Percentiles rank a stretch among this genome's conserved stretches.
Evolutionary conservation across 92 coral and sea anemone species (phyloP).

Genomic region (Plumapathes pennacea): DNA sequence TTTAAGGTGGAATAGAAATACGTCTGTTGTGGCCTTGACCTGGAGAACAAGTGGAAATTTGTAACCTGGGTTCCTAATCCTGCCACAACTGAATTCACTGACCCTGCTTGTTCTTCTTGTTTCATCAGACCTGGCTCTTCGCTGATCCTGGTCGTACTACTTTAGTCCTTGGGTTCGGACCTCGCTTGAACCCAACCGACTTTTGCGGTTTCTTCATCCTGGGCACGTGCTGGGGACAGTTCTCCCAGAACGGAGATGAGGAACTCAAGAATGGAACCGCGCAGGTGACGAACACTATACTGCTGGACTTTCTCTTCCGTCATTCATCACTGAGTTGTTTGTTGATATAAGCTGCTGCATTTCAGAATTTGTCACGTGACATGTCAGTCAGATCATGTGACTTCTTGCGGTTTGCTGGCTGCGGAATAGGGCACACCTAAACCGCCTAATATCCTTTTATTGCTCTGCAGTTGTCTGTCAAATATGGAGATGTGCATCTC

Average conservation of each 20-base stretch:
- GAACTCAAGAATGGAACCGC: slow-evolving; percentile 27
- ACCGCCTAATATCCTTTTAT: too few relatives aligned
- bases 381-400: too few relatives aligned
- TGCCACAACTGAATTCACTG: too few relatives aligned
- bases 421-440: too few relatives aligned
- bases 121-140: slow-evolving; percentile 66
- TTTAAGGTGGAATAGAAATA: too few relatives aligned
- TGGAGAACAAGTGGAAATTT: too few relatives aligned
- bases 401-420: too few relatives aligned
- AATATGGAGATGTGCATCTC: slow-evolving; percentile 47
- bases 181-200: slow-evolving; percentile 51
- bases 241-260: slow-evolving; percentile 59
- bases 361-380: neutral
- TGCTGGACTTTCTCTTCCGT: neutral
- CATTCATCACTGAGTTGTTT: neutral
- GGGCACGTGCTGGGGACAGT: slow-evolving; percentile 86
- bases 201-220: slow-evolving; percentile 85
- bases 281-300: slow-evolving; percentile 10
- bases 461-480: slow-evolving; percentile 41
- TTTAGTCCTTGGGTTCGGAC: slow-evolving; percentile 74
- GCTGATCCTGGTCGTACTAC: slow-evolving; percentile 42
- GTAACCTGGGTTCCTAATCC: too few relatives aligned
- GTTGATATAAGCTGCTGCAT: neutral
- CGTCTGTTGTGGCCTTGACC: too few relatives aligned
- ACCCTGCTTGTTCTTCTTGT: neutral